Percentiles rank a stretch among this genome's conserved stretches.
These are phyloP conservation scores for Drosophila insularis DNA, from an alignment of 1,140 invertebrate genomes.

Conservation along the genomic window DNA sequence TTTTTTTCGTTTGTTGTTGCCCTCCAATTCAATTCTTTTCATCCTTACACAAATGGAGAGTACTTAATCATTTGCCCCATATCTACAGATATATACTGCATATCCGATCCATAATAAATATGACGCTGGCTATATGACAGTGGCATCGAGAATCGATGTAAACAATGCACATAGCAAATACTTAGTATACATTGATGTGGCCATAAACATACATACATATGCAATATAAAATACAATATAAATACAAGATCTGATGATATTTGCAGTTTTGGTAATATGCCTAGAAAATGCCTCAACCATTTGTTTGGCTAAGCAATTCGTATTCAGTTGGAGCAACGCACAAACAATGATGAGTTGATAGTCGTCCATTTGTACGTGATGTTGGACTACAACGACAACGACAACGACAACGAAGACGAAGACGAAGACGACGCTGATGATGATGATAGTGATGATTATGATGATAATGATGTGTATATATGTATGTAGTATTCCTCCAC, in stretches of 20 bases:
- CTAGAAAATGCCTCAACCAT: constrained; percentile 3
- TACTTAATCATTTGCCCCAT: constrained; percentile 2
- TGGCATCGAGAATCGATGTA: not conserved
- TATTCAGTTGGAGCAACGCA: constrained; percentile 1
- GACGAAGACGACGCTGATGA: not conserved
- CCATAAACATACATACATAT: not conserved
- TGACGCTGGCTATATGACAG: not conserved
- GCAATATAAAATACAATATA: constrained; percentile 1
- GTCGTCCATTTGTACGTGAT: constrained; percentile 1
- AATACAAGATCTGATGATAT: constrained; percentile 3
- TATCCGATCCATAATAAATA: not conserved
- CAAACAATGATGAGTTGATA: constrained; percentile 7
- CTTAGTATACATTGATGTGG: not conserved
- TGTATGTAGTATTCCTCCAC: not conserved
- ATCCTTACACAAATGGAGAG: not conserved
- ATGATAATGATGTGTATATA: too few species aligned
- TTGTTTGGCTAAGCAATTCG: not conserved
- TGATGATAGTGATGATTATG: not conserved
- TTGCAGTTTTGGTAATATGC: constrained; percentile 3
- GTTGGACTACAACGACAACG: not conserved
- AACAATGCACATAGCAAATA: not conserved
- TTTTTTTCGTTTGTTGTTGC: not conserved
- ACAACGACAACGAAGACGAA: too few species aligned
- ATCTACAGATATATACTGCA: not conserved
- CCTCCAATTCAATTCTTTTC: not conserved